Evolutionary conservation across 2,797 vertebrate species (phyloP).

Genomic region (Gouania willdenowi): DNA sequence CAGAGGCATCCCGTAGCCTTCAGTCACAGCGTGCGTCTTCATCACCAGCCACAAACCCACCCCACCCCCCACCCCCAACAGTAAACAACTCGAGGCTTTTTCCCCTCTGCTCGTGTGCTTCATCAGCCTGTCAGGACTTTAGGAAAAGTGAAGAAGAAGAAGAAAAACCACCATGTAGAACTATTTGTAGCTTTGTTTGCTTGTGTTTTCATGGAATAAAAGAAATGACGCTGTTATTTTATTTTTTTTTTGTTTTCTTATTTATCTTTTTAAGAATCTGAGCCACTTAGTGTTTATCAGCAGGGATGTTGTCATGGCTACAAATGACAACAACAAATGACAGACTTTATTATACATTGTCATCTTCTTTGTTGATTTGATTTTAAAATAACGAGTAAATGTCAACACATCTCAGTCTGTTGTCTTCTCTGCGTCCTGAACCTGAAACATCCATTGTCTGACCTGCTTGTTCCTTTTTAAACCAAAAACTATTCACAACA

Average conservation of each 20-base stretch:
- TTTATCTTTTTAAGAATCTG: conserved; percentile 52
- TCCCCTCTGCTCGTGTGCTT: conserved; percentile 34
- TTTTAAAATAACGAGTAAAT: conserved; percentile 40
- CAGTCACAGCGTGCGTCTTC: conserved; percentile 21
- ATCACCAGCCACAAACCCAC: conserved; percentile 28
- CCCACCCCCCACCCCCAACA: conserved; percentile 6
- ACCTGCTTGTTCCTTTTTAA: too few species aligned
- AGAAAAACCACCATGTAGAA: conserved; percentile 46
- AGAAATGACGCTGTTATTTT: conserved; percentile 40
- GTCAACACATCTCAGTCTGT: conserved; percentile 20
- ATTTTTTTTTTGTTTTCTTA: conserved; percentile 32
- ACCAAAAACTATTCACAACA: too few species aligned
- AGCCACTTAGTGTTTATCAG: conserved; percentile 44
- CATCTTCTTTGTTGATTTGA: conserved; percentile 40
- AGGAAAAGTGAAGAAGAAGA: conserved; percentile 40
- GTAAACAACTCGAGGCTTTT: conserved; percentile 40
- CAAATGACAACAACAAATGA: conserved; percentile 19
- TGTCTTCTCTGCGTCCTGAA: too few species aligned
- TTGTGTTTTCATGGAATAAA: conserved; percentile 69
- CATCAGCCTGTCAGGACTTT: conserved; percentile 28
- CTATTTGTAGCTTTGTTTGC: conserved; percentile 62
- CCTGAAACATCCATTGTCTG: too few species aligned
- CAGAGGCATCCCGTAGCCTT: conserved; percentile 65
- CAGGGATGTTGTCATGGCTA: conserved; percentile 30
- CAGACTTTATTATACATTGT: conserved; percentile 48